A percentile compares a stretch with the other conserved stretches of the same genome.
phyloP scores from a whole-genome alignment of 1,140 invertebrate species.

The Hylaeus volcanicus region DNA sequence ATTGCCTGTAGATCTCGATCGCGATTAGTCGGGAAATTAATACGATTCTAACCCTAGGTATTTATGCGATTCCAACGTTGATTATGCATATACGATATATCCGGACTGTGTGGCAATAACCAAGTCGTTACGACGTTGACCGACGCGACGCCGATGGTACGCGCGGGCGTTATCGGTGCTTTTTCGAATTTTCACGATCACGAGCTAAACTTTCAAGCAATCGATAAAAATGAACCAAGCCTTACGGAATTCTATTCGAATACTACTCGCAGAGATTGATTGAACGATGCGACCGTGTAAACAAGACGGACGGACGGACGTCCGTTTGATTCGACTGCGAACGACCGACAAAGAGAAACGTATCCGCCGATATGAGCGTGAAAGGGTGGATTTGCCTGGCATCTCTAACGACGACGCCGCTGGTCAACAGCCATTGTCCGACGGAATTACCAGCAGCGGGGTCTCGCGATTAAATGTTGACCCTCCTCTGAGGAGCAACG shows the following conservation, averaged over 20 bases:
- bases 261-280: background rate
- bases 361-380: slow-evolving; percentile 47
- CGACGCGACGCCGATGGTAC: no score
- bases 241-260: no score
- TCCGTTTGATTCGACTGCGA: no score
- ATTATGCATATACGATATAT: slow-evolving; percentile 60
- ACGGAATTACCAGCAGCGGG: slow-evolving; percentile 69
- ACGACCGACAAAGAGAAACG: slow-evolving; percentile 16
- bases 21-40: slow-evolving; percentile 77
- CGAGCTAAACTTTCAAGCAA: no score
- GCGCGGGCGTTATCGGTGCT: no score
- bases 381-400: slow-evolving; percentile 61
- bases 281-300: background rate
- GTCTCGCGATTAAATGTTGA: slow-evolving; percentile 72
- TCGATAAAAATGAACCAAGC: no score
- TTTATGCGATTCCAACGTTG: slow-evolving; percentile 68
- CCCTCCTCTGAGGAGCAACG: background rate
- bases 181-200: no score
- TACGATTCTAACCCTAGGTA: slow-evolving; percentile 71
- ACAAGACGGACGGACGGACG: background rate
- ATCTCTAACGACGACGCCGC: slow-evolving; percentile 53
- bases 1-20: slow-evolving; percentile 78
- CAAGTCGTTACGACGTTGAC: slow-evolving; percentile 27
- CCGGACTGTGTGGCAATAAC: slow-evolving; percentile 28
- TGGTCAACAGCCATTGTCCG: slow-evolving; percentile 70